Evolutionary conservation across 2,797 vertebrate species (phyloP), one percentile per base, ranked within the genome.

Genomic region (Dryobates pubescens): DNA sequence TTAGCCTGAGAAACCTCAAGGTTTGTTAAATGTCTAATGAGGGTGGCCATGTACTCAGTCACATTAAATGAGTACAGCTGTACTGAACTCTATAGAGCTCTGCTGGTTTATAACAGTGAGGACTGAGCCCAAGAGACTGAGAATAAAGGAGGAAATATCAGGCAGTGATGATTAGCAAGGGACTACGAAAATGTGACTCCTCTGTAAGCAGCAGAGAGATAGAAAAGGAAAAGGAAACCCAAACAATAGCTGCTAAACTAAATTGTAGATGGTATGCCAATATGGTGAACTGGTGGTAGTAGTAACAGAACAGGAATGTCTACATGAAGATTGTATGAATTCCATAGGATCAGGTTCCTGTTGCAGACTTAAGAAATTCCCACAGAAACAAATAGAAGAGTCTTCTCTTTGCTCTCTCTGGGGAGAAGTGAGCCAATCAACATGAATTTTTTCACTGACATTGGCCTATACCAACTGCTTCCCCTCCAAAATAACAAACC

Each of bases 331-430:
- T 86, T 78, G 82, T 69, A 77, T 59, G 41, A 89, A 91, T 88
- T 84, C 51, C 41, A 36, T 58, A 79, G 27, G 84, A 86, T 1
- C 57, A 54, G 23, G 62, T 53, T 93, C 36, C 59, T 70, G 47
- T 82, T 86, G 51, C n/a, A 85, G 62, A 63, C 51, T 90, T 93
- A 36, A 68, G 34, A 85, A 36, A 36, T 91, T 93, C 76, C 94
- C 70, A 87, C 29, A 89, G 79, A 90, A 96, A 92, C 82, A 91
- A 92, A 90, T 26, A 71, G 77, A 45, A 9, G 9, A 61, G 38
- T 34, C 38, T 64, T 82, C 88, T 82, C 29, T 77, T 68, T 82
- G 54, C 32, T 74, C 7, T 79, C 69, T 61, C 61, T 77, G 84
- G 53, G 72, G 14, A 85, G 41, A 92, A 91, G 56, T 53, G 29